phyloP scores from a whole-genome alignment of 2,797 vertebrate species.

The Hozukius guyotensis region DNA sequence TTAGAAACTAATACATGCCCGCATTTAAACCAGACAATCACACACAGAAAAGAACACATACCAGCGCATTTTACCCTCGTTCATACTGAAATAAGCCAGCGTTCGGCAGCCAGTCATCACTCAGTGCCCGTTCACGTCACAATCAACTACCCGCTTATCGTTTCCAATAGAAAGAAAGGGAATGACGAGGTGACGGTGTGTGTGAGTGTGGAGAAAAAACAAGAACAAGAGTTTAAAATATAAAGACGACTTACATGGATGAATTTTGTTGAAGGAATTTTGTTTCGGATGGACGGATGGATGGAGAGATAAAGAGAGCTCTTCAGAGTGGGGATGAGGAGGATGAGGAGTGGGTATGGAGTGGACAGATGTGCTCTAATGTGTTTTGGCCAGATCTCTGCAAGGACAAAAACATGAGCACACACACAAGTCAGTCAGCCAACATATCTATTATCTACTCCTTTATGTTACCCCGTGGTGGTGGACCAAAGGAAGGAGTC shows the following conservation, averaged over 20 bases:
- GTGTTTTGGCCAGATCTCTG: conserved; percentile 81
- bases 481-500: background rate
- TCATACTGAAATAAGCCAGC: background rate
- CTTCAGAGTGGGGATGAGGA: conserved; percentile 68
- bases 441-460: conserved; percentile 48
- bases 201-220: background rate
- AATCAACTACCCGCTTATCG: background rate
- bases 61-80: background rate
- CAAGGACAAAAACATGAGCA: conserved; percentile 71
- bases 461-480: conserved; percentile 32
- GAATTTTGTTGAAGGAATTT: conserved; percentile 38
- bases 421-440: conserved; percentile 33
- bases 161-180: background rate
- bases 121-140: background rate
- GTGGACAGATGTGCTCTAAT: conserved; percentile 87
- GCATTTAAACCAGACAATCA: background rate
- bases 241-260: conserved; percentile 25
- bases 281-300: conserved; percentile 1
- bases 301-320: conserved; percentile 36
- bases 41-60: background rate
- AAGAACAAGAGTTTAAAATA: background rate
- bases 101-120: background rate
- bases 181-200: background rate
- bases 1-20: background rate
- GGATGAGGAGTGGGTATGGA: conserved; percentile 71